These are phyloP conservation scores for Liolophura sinensis DNA, from an alignment of 1,140 invertebrate species.

Conservation along the genomic window DNA sequence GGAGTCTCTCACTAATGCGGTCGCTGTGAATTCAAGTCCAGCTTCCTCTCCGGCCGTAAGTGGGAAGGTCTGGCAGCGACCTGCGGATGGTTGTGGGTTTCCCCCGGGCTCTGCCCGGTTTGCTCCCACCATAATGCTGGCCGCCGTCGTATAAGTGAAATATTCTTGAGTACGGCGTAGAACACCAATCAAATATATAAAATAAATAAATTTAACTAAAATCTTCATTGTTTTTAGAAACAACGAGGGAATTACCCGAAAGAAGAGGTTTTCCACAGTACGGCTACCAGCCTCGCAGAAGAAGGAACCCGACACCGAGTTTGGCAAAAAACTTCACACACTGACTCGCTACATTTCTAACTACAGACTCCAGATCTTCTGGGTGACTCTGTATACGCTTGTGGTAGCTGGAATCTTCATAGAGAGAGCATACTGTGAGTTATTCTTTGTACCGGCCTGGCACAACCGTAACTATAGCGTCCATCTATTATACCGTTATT, in stretches of 20 bases:
- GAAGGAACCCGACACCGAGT: slow-evolving; percentile 6
- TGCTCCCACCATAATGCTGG: too few species aligned
- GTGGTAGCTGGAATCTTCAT: slow-evolving; percentile 92
- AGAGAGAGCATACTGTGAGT: slow-evolving; percentile 94
- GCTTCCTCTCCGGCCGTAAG: too few species aligned
- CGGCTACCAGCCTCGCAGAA: background rate
- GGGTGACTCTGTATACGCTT: slow-evolving; percentile 94
- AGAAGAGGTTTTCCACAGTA: too few species aligned
- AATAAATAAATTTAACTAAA: background rate
- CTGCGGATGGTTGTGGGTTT: too few species aligned
- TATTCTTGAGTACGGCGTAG: background rate
- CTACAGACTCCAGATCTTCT: slow-evolving; percentile 97
- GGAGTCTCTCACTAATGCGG: too few species aligned
- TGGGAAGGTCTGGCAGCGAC: too few species aligned
- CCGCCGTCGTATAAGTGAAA: background rate
- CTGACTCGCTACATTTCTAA: slow-evolving; percentile 80
- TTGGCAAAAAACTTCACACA: slow-evolving; percentile 61
- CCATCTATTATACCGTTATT: too few species aligned
- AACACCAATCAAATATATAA: background rate
- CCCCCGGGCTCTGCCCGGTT: too few species aligned
- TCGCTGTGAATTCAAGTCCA: too few species aligned
- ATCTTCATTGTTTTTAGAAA: too few species aligned
- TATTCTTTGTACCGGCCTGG: background rate
- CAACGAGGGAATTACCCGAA: too few species aligned
- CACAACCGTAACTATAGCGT: too few species aligned